These are phyloP conservation scores for Argyra leucocephala DNA, from an alignment of 2,888 invertebrate genomes.

Conservation along the genomic window DNA sequence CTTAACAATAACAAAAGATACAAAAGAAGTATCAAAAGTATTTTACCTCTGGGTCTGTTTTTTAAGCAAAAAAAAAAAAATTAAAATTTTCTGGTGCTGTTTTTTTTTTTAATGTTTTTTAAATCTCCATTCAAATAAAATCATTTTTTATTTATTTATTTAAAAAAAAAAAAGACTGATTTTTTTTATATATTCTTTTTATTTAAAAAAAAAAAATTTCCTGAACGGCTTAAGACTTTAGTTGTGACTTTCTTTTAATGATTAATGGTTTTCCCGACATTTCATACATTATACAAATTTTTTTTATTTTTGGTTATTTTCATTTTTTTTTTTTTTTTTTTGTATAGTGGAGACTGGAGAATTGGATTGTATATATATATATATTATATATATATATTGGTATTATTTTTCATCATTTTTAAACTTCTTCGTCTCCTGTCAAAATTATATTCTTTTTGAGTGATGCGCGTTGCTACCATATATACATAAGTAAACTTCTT, in stretches of 20 bases:
- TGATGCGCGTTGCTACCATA: slow-evolving; percentile 3
- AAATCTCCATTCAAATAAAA: slow-evolving; percentile 3
- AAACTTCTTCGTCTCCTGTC: no score
- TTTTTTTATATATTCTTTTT: no score
- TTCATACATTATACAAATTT: neutral
- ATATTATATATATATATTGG: no score
- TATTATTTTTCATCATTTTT: neutral
- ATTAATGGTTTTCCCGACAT: slow-evolving; percentile 8
- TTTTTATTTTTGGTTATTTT: no score
- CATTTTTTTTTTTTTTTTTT: no score
- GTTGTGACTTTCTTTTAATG: slow-evolving; percentile 8
- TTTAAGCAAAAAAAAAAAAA: neutral
- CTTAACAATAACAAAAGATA: neutral
- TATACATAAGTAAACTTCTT: neutral
- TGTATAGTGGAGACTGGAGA: slow-evolving; percentile 2
- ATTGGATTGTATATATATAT: neutral
- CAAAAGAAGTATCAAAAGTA: slow-evolving; percentile 3
- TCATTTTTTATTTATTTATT: neutral
- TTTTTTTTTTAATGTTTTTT: slow-evolving; percentile 4
- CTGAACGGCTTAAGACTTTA: slow-evolving; percentile 7
- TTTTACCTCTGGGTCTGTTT: slow-evolving; percentile 1
- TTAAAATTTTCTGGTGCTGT: neutral
- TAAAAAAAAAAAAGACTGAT: neutral
- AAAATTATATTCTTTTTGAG: neutral
- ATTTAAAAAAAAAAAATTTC: neutral